Base-by-base conservation (phyloP, 1,140 invertebrate species). In the Chionoecetes opilio region DNA sequence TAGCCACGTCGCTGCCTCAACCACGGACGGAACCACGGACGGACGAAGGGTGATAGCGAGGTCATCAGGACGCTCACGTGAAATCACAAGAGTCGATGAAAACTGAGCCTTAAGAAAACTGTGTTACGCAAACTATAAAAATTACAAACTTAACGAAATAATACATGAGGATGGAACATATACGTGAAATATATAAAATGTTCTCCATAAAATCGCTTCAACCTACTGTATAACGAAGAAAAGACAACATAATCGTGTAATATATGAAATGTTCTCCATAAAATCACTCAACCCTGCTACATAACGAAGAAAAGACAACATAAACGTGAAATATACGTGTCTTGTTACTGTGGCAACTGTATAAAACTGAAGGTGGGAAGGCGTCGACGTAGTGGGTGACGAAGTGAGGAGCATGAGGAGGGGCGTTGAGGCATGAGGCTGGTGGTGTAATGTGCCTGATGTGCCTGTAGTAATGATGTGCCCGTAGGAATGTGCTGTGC, bases 401-500 rank as follows among this genome's bases (percentile, higher is more conserved):
- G 46, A 2, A 32, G 46, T 26, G 41, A 31, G 21, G 38, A 35
- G 3, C 0, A 46, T 32, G 46, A 46, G 31, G 11, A 41, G 26
- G 21, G 31, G 82, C 6, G 29, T 8, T 3, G 2, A 14, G 91
- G 3, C 21, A 38, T 32, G 53, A 41, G 0, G 91, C 32, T 26
- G 88, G 41, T 11, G 53, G 38, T 3, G 88, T 75, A 26, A 75
- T n/a, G n/a, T n/a, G n/a, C n/a, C n/a, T n/a, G 63, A 75, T 17
- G 63, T 5, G 63, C 63, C 21, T 21, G 6, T 2, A 8, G 63
- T 17, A 3, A 92, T 92, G 63, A 75, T 17, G 63, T 5, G 63
- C 63, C 21, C n/a, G 6, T 2, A 8, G 63, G 63, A 3, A 92
- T 92, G 91, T 92, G 91, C 26, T 92, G 91, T 85, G 91, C 91